A percentile compares a stretch with the other conserved stretches of the same genome.
These are phyloP conservation scores for Drosophila infuscata DNA, from an alignment of 2,888 invertebrate species.

Conservation along the genomic window DNA sequence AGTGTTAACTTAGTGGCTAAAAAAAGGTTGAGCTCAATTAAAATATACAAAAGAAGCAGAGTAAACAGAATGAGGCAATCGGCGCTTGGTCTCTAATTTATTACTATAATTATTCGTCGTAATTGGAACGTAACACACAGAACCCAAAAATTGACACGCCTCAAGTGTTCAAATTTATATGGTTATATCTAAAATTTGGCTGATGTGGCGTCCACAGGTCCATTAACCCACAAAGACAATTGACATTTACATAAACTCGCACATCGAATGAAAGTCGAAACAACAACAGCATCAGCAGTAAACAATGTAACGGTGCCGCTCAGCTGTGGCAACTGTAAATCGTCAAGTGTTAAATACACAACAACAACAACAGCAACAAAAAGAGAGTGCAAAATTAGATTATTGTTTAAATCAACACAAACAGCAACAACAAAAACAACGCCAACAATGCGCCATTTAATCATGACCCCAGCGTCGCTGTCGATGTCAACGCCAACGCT, in stretches of 20 bases:
- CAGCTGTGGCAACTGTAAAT: constrained; percentile 41
- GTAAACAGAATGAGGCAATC: neutral
- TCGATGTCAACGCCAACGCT: constrained; percentile 75
- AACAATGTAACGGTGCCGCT: constrained; percentile 61
- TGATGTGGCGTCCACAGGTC: constrained; percentile 57
- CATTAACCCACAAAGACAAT: constrained; percentile 57
- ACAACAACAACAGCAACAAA: constrained; percentile 18
- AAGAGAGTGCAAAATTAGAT: constrained; percentile 52
- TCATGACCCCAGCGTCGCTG: constrained; percentile 77
- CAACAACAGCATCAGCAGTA: constrained; percentile 21
- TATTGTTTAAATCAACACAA: constrained; percentile 48
- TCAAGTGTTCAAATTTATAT: constrained; percentile 20
- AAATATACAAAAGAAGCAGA: neutral
- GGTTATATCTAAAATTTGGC: constrained; percentile 35
- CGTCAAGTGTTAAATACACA: constrained; percentile 36
- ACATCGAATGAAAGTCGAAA: constrained; percentile 54
- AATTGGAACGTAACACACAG: constrained; percentile 69
- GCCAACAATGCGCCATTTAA: constrained; percentile 74
- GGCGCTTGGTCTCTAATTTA: constrained; percentile 18
- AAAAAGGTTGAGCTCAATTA: neutral
- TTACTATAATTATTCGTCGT: constrained; percentile 38
- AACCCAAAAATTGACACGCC: constrained; percentile 14
- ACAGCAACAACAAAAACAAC: constrained; percentile 19
- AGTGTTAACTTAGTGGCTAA: neutral
- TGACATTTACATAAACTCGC: constrained; percentile 72